phyloP scores from a whole-genome alignment of 1,140 invertebrate species.

The Lutraria rhynchaena region DNA sequence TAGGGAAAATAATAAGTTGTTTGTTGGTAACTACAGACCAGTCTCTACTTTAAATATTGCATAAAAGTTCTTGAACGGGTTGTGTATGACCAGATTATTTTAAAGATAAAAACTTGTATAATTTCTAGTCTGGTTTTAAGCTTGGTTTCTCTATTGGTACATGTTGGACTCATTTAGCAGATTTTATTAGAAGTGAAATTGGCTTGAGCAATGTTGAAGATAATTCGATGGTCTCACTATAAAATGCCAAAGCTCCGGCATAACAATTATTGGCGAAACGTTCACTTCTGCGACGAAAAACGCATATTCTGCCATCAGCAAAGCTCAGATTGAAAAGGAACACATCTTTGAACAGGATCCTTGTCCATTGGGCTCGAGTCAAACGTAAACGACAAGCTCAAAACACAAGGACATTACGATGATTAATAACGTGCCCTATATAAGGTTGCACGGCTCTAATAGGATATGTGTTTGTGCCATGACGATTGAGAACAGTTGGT shows the following conservation, averaged over 20 bases:
- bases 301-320: neutral
- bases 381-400: constrained; percentile 8
- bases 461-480: neutral
- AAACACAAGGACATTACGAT: neutral
- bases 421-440: constrained; percentile 1
- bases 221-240: too few species aligned
- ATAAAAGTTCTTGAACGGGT: constrained; percentile 22
- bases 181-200: constrained; percentile 16
- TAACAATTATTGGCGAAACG: constrained; percentile 1
- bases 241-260: too few species aligned
- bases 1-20: constrained; percentile 9
- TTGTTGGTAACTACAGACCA: constrained; percentile 9
- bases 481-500: constrained; percentile 1
- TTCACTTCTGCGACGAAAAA: constrained; percentile 23
- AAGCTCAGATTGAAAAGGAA: neutral
- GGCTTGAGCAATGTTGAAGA: neutral
- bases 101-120: constrained; percentile 23
- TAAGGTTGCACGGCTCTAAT: neutral
- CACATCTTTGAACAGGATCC: constrained; percentile 1
- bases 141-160: constrained; percentile 13
- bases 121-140: constrained; percentile 25
- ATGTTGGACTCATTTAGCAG: constrained; percentile 10
- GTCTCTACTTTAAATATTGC: constrained; percentile 16
- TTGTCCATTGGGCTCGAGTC: constrained; percentile 3
- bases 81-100: constrained; percentile 19